A percentile compares a stretch with the other conserved stretches of the same genome.
phyloP scores from a whole-genome alignment of 2,797 vertebrate species.

The Sarcoramphus papa region DNA sequence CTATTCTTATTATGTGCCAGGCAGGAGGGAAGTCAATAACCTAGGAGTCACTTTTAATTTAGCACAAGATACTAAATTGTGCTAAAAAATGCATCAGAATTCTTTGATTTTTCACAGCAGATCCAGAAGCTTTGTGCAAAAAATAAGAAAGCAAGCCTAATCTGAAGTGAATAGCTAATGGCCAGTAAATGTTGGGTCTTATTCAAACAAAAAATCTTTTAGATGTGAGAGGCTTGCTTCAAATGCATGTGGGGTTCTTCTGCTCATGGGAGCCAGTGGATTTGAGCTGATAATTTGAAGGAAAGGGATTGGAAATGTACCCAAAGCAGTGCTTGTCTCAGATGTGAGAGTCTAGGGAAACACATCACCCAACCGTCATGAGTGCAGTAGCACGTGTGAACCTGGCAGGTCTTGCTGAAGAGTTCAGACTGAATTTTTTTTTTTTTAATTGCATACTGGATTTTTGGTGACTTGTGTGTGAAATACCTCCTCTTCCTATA shows the following conservation, averaged over 20 bases:
- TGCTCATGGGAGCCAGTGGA: not conserved
- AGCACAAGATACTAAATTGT: not conserved
- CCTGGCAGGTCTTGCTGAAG: not conserved
- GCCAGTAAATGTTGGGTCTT: not conserved
- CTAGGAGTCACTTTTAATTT: not conserved
- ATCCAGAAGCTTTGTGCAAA: not conserved
- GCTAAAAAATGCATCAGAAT: slow-evolving; percentile 1
- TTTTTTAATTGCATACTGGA: not conserved
- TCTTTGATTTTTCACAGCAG: not conserved
- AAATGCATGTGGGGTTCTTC: not conserved
- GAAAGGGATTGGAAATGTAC: not conserved
- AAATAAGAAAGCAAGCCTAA: not conserved
- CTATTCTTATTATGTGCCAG: not conserved
- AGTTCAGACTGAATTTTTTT: not conserved
- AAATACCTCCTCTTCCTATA: not conserved
- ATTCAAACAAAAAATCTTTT: not conserved
- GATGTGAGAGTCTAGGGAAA: no score
- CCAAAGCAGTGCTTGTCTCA: not conserved
- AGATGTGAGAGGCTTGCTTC: not conserved
- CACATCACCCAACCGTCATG: fast-evolving
- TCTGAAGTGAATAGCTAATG: not conserved
- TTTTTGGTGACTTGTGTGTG: not conserved
- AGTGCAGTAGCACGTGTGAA: not conserved
- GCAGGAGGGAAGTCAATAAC: slow-evolving; percentile 3
- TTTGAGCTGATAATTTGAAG: not conserved